Evolutionary conservation across 2,888 invertebrate species (phyloP), one percentile per base, ranked within the genome.

Genomic region (Sphinx pinastri): DNA sequence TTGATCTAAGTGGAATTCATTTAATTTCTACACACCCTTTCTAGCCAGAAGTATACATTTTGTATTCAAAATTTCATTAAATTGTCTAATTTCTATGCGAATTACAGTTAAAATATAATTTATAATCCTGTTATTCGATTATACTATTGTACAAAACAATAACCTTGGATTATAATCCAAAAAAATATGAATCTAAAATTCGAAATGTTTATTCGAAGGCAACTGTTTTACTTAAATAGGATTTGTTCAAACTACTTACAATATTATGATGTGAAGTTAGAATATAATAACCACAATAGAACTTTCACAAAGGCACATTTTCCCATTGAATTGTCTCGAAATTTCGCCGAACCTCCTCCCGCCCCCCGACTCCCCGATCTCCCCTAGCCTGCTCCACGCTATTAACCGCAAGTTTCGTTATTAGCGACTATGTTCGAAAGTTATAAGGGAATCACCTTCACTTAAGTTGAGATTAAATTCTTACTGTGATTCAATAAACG

Each of bases 381-480:
- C 72, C 70, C 70, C 71, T 74, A 74, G 69, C 75, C 80, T 76
- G 74, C 79, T 75, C 78, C 73, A 80, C 79, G 88, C 89, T 90
- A 88, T 90, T 89, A 91, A 90, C 91, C 90, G 81, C 91, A 92
- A 92, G 91, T 92, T 92, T 91, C 87, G 90, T 91, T 92, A 93
- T 92, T 91, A 92, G 90, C 89, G 85, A 89, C 90, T 90, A 85
- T 87, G 90, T 88, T 86, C 84, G 85, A 89, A 93, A 93, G 88
- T 92, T 92, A 87, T 86, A 88, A 89, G 86, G 86, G 88, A 92
- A 92, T 92, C 89, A 90, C 91, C 89, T 91, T 89, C 84, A 92
- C 92, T 91, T 89, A 90, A 92, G 87, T 92, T 92, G 82, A 88
- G 88, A 91, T 93, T 90, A 90, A 91, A 91, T 91, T 90, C 88